phyloP scores from a whole-genome alignment of 2,113 vertebrate genomes.

The Mohoua ochrocephala region DNA sequence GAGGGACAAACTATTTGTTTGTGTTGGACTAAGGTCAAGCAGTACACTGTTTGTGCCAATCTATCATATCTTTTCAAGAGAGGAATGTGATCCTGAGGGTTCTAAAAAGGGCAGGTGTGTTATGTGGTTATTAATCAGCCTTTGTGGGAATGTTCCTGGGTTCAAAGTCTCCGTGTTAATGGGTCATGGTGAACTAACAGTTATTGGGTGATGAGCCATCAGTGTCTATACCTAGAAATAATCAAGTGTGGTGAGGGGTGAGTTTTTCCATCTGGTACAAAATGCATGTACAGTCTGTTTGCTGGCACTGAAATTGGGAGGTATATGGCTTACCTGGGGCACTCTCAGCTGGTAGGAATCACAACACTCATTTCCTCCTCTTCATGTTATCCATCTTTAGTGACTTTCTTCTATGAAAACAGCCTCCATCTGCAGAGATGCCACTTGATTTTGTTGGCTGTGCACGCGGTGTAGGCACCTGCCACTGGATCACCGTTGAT shows the following conservation, averaged over 20 bases:
- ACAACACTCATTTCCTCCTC: slow-evolving; percentile 22
- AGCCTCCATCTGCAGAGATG: background rate
- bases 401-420: slow-evolving; percentile 43
- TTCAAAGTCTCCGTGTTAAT: background rate
- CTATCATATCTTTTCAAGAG: background rate
- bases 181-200: background rate
- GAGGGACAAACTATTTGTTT: background rate
- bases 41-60: background rate
- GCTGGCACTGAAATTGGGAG: background rate
- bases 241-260: background rate
- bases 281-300: background rate
- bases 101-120: background rate
- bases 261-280: background rate
- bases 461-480: background rate
- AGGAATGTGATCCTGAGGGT: background rate
- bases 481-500: background rate
- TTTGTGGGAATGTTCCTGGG: background rate
- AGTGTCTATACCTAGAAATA: background rate
- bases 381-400: slow-evolving; percentile 37
- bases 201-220: background rate
- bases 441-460: background rate
- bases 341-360: background rate
- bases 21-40: background rate
- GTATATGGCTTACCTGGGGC: background rate
- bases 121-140: background rate